A percentile compares a stretch with the other conserved stretches of the same genome.
Evolutionary conservation across 2,797 vertebrate genomes (phyloP).

Genomic region (Nyctibius grandis): DNA sequence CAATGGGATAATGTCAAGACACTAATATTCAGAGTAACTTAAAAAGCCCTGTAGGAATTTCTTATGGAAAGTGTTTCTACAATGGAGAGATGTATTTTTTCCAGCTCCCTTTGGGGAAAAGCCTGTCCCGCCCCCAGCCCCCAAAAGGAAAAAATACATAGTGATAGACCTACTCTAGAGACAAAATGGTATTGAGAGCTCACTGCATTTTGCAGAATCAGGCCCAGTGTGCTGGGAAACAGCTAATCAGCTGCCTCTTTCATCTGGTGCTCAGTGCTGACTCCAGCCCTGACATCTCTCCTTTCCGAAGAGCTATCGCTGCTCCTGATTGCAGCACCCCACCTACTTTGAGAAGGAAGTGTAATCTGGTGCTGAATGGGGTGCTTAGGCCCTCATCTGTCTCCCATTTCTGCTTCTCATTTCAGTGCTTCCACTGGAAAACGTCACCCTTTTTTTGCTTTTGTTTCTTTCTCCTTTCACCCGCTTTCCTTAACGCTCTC

Average conservation of each 20-base stretch:
- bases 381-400: neutral
- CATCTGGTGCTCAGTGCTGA: neutral
- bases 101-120: neutral
- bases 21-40: neutral
- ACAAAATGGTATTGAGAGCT: neutral
- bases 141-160: rapidly evolving
- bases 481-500: neutral
- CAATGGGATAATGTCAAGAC: neutral
- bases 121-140: rapidly evolving
- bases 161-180: neutral
- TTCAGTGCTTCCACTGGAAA: neutral
- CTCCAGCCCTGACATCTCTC: neutral
- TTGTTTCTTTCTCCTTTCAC: neutral
- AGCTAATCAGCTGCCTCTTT: neutral
- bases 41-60: neutral
- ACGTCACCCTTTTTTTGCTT: neutral
- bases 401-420: neutral
- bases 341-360: neutral
- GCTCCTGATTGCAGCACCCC: neutral
- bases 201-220: neutral
- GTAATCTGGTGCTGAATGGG: neutral
- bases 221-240: neutral
- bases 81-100: neutral
- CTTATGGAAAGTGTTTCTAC: neutral
- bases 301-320: neutral